These are phyloP conservation scores for Atethmia centrago DNA, from an alignment of 2,888 invertebrate species.

Conservation along the genomic window DNA sequence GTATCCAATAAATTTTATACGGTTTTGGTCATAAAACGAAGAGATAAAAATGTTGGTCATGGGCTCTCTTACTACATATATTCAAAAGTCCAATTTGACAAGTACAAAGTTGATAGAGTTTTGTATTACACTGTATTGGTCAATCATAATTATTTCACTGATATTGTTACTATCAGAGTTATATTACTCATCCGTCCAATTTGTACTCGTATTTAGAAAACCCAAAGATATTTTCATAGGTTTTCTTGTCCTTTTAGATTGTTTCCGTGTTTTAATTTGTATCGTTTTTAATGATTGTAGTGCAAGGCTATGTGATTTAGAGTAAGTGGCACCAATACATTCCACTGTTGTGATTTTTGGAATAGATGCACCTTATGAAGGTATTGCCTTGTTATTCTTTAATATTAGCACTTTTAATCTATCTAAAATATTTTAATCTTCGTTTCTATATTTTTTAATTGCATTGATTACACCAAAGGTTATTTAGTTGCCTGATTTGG, in stretches of 20 bases:
- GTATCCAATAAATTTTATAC: no score
- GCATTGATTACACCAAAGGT: conserved; percentile 74
- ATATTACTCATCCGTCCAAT: conserved; percentile 63
- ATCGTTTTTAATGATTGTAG: conserved; percentile 69
- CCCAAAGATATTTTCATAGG: conserved; percentile 83
- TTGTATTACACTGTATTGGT: conserved; percentile 50
- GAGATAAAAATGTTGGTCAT: no score
- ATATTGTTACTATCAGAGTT: conserved; percentile 42
- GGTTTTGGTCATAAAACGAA: no score
- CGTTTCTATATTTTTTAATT: conserved; percentile 69
- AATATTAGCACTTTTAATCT: conserved; percentile 66
- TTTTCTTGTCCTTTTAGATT: conserved; percentile 72
- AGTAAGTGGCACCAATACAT: conserved; percentile 85
- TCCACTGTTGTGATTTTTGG: conserved; percentile 88
- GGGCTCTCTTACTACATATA: not conserved
- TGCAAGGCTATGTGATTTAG: conserved; percentile 88
- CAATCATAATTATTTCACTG: conserved; percentile 62
- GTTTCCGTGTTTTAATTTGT: conserved; percentile 71
- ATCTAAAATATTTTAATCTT: conserved; percentile 65
- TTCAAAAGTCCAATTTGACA: conserved; percentile 57
- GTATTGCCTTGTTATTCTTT: conserved; percentile 62
- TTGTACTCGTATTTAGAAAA: conserved; percentile 78
- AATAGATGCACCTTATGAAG: conserved; percentile 77
- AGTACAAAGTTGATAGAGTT: conserved; percentile 56
- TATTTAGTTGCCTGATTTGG: conserved; percentile 65